A percentile compares a stretch with the other conserved stretches of the same genome.
Evolutionary conservation across 2,888 invertebrate species (phyloP).

Genomic region (Caenorhabditis afra): DNA sequence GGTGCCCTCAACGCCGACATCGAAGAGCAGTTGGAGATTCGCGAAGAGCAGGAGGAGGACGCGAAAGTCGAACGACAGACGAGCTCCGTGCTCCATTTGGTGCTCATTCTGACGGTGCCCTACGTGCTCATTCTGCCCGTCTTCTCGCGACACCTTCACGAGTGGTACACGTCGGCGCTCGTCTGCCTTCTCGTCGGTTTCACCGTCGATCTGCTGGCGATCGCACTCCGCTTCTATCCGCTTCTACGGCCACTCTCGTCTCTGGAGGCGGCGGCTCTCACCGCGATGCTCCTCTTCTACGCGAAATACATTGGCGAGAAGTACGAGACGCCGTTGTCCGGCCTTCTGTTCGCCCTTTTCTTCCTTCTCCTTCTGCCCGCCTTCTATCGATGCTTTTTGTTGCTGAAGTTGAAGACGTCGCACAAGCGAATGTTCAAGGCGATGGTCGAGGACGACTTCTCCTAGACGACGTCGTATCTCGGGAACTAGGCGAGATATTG

Average conservation of each 20-base stretch:
- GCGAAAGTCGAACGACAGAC: conserved; percentile 29
- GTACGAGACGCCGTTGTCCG: conserved; percentile 18
- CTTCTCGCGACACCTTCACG: conserved; percentile 35
- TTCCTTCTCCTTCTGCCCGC: conserved; percentile 24
- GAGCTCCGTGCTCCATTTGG: conserved; percentile 21
- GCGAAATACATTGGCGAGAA: conserved; percentile 32
- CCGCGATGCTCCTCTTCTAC: conserved; percentile 38
- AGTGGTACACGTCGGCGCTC: conserved; percentile 42
- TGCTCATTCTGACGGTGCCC: conserved; percentile 33
- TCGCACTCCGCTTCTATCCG: conserved; percentile 27
- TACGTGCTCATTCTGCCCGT: conserved; percentile 37
- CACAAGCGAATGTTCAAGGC: conserved; percentile 44
- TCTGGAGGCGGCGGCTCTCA: conserved; percentile 28
- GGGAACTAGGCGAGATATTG: too few species aligned
- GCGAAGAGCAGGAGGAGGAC: conserved; percentile 35
- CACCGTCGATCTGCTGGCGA: conserved; percentile 39
- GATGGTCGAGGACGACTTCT: conserved; percentile 45
- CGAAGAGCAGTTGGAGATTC: conserved; percentile 35
- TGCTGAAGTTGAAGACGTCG: conserved; percentile 38
- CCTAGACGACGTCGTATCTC: too few species aligned
- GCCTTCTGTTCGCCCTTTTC: conserved; percentile 20
- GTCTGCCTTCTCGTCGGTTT: conserved; percentile 31
- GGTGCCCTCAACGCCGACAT: conserved; percentile 11
- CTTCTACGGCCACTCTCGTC: conserved; percentile 33
- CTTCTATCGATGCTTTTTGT: conserved; percentile 40